Base-by-base conservation (phyloP, 2,888 invertebrate species). In the Hymenopus coronatus region DNA sequence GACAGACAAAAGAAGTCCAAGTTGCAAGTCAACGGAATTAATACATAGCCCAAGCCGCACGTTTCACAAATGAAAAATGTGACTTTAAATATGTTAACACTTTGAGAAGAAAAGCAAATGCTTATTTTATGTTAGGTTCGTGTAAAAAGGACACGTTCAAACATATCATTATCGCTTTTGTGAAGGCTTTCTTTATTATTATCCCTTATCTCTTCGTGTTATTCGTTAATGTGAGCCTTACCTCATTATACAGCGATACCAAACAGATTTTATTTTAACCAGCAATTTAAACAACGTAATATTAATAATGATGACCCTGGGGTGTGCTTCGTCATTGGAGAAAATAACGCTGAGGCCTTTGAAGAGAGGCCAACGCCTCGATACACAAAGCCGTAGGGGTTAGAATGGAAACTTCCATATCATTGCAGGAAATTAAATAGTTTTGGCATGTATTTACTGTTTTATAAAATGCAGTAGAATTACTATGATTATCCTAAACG, bases 231-330 rank as follows among this genome's bases (percentile, higher is more conserved):
- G 40, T 28, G 28, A 86, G 85, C 85, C 85, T 85, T 85, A 85
- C 85, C 14, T 27, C 85, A 85, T 85, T 85, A 85, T 46, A 28
- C 54, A 54, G 27, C 28, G 86, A 88, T 88, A 83, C 46, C 88
- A 88, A 88, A 88, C 88, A 88, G 46, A 88, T 83, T 88, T 40
- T 88, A 82, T 88, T 83, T 88, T 88, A 88, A 88, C 88, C 88
- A 46, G 28, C 88, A 88, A 88, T 88, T 88, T 88, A 88, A 83
- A 83, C 83, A 54, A 83, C 30, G 28, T 82, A 82, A 82, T 87
- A 28, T 20, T 20, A 30, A 30, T 83, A 83, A 70, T 70, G 25
- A 27, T 84, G 33, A 12, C 85, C 85, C 27, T 9, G 25, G 14
- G 4, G 40, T 27, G n/a, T 81, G 86, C 86, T 28, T 15, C 28